Evolutionary conservation across 2,113 vertebrate species (phyloP).

Genomic region (Rattus rattus): DNA sequence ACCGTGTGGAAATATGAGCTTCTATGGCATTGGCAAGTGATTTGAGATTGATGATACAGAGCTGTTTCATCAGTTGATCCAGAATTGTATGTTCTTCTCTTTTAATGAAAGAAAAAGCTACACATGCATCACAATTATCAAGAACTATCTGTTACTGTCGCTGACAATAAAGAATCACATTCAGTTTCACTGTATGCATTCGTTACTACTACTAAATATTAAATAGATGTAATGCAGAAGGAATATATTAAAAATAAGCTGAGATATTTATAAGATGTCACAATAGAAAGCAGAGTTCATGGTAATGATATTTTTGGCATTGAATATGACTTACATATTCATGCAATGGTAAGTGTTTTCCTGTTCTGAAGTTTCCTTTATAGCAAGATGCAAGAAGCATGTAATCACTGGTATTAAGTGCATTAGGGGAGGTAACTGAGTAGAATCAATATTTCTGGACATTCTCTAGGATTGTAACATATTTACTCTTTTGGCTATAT

Average conservation of each 20-base stretch:
- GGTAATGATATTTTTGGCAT: slow-evolving; percentile 56
- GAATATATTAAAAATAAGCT: slow-evolving; percentile 63
- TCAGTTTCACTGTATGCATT: slow-evolving; percentile 46
- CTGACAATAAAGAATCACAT: slow-evolving; percentile 56
- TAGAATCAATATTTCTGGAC: slow-evolving; percentile 45
- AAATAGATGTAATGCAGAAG: slow-evolving; percentile 28
- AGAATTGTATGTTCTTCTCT: slow-evolving; percentile 49
- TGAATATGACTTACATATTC: slow-evolving; percentile 40
- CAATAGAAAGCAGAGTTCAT: slow-evolving; percentile 19
- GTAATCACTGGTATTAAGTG: slow-evolving; percentile 34
- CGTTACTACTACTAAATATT: slow-evolving; percentile 50
- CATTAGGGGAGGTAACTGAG: slow-evolving; percentile 4
- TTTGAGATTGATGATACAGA: slow-evolving; percentile 71
- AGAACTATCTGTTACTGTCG: slow-evolving; percentile 58
- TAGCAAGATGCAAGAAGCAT: slow-evolving; percentile 51
- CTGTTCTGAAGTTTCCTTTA: slow-evolving; percentile 1
- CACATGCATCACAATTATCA: slow-evolving; percentile 74
- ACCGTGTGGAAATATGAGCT: slow-evolving; percentile 56
- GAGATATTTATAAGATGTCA: slow-evolving; percentile 66
- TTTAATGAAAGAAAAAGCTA: slow-evolving; percentile 67
- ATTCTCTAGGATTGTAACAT: not conserved
- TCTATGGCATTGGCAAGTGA: slow-evolving; percentile 58
- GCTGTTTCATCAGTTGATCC: slow-evolving; percentile 63
- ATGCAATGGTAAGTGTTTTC: slow-evolving; percentile 38
- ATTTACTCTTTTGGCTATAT: not conserved